Evolutionary conservation across 2,888 invertebrate species (phyloP).

Genomic region (Yponomeuta malinellus): DNA sequence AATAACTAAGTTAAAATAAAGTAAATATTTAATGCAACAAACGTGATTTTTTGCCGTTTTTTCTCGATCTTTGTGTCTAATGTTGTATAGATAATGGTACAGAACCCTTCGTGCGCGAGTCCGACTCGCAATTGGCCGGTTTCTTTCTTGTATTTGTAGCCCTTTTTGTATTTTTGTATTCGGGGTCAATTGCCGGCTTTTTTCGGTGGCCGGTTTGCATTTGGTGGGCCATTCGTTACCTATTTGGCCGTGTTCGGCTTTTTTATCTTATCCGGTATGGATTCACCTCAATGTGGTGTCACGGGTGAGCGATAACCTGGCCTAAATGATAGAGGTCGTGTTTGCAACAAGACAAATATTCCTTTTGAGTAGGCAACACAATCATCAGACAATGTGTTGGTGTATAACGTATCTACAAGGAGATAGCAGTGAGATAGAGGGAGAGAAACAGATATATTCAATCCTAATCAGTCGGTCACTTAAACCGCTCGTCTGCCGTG

Average conservation of each 20-base stretch:
- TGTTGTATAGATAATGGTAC: too few species aligned
- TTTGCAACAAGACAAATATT: background rate
- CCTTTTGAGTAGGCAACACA: background rate
- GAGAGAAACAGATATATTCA: too few species aligned
- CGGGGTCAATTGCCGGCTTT: background rate
- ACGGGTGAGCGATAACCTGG: background rate
- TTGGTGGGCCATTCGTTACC: background rate
- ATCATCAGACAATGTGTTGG: background rate
- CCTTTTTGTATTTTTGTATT: background rate
- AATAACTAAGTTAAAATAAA: too few species aligned
- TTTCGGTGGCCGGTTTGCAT: background rate
- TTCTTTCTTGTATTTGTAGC: background rate
- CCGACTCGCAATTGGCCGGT: too few species aligned
- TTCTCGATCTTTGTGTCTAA: too few species aligned
- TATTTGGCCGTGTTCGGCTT: background rate
- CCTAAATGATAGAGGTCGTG: background rate
- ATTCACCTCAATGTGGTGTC: background rate
- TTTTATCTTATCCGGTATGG: conserved; percentile 6
- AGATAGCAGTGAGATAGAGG: too few species aligned
- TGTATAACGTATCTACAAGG: too few species aligned
- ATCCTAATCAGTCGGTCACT: too few species aligned
- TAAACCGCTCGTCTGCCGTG: too few species aligned
- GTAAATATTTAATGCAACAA: too few species aligned
- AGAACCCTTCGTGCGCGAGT: too few species aligned
- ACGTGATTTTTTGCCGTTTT: too few species aligned